Base-by-base conservation (phyloP, 1,140 invertebrate genomes). In the Adoxophyes honmai region DNA sequence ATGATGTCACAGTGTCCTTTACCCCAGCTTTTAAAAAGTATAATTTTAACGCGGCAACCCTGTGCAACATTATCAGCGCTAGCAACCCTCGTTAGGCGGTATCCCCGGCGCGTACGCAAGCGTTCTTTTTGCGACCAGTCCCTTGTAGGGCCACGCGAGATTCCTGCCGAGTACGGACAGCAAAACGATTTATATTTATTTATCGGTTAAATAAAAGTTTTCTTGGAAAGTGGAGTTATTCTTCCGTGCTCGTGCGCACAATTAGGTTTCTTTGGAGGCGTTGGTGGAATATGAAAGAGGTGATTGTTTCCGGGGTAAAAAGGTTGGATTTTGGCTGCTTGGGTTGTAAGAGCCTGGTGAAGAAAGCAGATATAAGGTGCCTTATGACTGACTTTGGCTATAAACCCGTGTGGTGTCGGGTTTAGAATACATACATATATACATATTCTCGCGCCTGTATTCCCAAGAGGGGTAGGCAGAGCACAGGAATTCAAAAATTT, bases 111-210 rank as follows among this genome's bases (percentile, higher is more conserved):
- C 55, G 67, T 70, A 70, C 65, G 77, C 75, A 77, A 73, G 68
- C 72, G 73, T 72, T 76, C 42, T 48, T 48, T 48, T 48, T 48
- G 42, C 42, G 42, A 48, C 79, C 82, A 75, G 62, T 44, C 59
- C 82, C 82, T 52, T 86, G 74, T 83, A 83, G 53, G 82, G 82
- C 21, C 76, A 79, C 70, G 73, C 78, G 66, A 71, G 81, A 85
- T 85, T 80, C 81, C 80, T 57, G 68, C 75, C 79, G 79, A 82
- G 77, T 78, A 64, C 72, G 53, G 64, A 69, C 68, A 73, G 72
- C 73, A 82, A 71, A 70, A 79, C 73, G 66, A 74, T 77, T 68
- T 66, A 64, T 71, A 71, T 68, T 71, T 68, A 71, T 71, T 68
- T 68, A 63, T 66, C 59, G 54, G 66, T 67, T 69, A 79, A 73